Evolutionary conservation across 2,797 vertebrate species (phyloP).

Genomic region (Oreortyx pictus): DNA sequence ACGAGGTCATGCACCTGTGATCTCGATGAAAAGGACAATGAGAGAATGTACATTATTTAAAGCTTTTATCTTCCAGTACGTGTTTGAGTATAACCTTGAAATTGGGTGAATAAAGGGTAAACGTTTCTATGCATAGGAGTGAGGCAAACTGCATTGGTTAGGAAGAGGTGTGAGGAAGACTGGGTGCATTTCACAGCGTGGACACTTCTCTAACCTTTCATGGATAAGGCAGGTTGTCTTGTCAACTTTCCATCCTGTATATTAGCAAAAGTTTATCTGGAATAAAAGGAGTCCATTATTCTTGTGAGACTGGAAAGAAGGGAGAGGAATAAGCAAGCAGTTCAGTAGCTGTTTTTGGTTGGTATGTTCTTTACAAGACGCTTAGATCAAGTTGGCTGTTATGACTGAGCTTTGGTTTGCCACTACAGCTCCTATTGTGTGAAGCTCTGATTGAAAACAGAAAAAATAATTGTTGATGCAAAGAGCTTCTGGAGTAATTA

Average conservation of each 20-base stretch:
- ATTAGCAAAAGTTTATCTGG: neutral
- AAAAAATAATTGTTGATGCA: neutral
- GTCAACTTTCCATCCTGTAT: neutral
- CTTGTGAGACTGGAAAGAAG: neutral
- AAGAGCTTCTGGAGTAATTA: neutral
- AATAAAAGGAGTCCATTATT: neutral
- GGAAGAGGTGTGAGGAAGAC: slow-evolving; percentile 7
- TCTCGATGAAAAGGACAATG: slow-evolving; percentile 65
- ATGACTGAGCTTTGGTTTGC: neutral
- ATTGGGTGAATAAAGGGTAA: slow-evolving; percentile 54
- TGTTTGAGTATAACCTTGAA: slow-evolving; percentile 76
- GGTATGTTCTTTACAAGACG: neutral
- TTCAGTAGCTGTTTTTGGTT: neutral
- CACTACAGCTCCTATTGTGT: neutral
- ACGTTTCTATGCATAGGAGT: slow-evolving; percentile 33
- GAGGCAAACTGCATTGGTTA: slow-evolving; percentile 33
- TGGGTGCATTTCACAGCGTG: neutral
- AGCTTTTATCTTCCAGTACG: slow-evolving; percentile 66
- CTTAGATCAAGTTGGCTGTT: neutral
- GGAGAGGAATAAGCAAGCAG: neutral
- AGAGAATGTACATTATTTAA: slow-evolving; percentile 59
- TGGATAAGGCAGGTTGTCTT: neutral
- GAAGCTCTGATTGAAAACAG: neutral
- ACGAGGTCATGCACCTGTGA: slow-evolving; percentile 76
- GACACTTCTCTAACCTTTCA: neutral